Evolutionary conservation across 2,888 invertebrate species (phyloP).

Genomic region (Malacosoma neustria): DNA sequence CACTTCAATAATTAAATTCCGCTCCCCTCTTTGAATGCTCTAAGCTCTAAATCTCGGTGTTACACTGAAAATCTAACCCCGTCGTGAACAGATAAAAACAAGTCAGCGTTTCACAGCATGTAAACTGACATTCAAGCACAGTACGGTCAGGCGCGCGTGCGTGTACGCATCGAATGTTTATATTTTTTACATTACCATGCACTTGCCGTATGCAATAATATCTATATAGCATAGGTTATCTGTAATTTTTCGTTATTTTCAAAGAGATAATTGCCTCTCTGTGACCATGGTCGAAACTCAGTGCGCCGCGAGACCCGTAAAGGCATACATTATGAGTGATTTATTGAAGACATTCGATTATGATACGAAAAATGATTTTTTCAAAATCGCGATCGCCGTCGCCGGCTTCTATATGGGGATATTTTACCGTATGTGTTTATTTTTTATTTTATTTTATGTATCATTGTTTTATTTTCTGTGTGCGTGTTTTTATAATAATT

Average conservation of each 20-base stretch:
- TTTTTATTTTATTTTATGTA: conserved; percentile 14
- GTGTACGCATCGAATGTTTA: conserved; percentile 13
- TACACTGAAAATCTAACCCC: not conserved
- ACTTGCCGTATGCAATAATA: conserved; percentile 34
- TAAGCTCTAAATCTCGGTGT: too few species aligned
- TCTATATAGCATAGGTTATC: conserved; percentile 54
- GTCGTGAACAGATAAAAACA: conserved; percentile 5
- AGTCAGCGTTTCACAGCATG: conserved; percentile 23
- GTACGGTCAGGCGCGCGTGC: conserved; percentile 36
- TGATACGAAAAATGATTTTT: conserved; percentile 50
- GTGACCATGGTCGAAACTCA: conserved; percentile 53
- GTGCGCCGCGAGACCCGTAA: conserved; percentile 50
- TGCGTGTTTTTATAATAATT: too few species aligned
- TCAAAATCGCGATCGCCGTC: conserved; percentile 45
- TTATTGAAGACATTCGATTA: conserved; percentile 54
- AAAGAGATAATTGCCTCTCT: conserved; percentile 19
- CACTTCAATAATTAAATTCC: too few species aligned
- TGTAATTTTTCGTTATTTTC: conserved; percentile 20
- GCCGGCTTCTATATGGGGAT: conserved; percentile 56
- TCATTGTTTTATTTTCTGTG: conserved; percentile 2
- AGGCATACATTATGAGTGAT: conserved; percentile 68
- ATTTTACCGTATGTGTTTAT: conserved; percentile 52
- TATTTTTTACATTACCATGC: conserved; percentile 28
- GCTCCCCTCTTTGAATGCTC: too few species aligned
- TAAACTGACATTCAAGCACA: conserved; percentile 23